Percentiles rank a stretch among this genome's conserved stretches.
Evolutionary conservation across 2,113 vertebrate genomes (phyloP).

Genomic region (Aegotheles bennettii): DNA sequence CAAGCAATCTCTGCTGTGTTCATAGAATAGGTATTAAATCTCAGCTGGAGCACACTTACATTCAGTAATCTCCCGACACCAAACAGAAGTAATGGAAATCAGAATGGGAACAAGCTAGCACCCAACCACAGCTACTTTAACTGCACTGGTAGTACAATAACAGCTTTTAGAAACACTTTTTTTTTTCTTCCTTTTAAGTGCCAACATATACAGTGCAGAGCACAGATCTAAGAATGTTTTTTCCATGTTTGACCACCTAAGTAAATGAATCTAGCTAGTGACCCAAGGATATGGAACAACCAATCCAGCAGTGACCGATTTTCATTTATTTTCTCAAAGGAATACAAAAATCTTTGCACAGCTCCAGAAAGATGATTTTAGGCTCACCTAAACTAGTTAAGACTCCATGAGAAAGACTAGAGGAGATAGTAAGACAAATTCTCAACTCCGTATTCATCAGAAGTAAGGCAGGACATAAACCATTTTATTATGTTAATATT

Average conservation of each 20-base stretch:
- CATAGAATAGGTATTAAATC: not conserved
- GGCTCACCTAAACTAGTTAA: not conserved
- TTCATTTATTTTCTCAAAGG: not conserved
- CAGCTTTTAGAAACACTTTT: not conserved
- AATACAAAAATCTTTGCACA: not conserved
- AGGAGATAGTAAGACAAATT: not conserved
- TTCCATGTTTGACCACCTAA: not conserved
- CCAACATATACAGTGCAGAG: not conserved
- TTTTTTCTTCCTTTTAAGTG: not conserved
- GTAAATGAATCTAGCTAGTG: not conserved
- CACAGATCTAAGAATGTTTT: not conserved
- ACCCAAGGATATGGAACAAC: not conserved
- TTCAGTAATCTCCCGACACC: not conserved
- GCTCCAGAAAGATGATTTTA: not conserved
- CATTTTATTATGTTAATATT: not conserved
- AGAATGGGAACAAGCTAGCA: not conserved
- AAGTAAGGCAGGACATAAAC: not conserved
- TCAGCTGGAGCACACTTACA: not conserved
- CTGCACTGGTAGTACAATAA: not conserved
- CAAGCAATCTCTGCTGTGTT: not conserved
- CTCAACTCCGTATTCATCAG: not conserved
- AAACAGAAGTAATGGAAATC: not conserved
- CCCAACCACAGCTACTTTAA: not conserved
- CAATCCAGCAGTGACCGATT: not conserved
- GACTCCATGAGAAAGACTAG: not conserved